Conservation (phyloP, 2,113 vertebrate genomes). For the Misgurnus mizolepis region DNA sequence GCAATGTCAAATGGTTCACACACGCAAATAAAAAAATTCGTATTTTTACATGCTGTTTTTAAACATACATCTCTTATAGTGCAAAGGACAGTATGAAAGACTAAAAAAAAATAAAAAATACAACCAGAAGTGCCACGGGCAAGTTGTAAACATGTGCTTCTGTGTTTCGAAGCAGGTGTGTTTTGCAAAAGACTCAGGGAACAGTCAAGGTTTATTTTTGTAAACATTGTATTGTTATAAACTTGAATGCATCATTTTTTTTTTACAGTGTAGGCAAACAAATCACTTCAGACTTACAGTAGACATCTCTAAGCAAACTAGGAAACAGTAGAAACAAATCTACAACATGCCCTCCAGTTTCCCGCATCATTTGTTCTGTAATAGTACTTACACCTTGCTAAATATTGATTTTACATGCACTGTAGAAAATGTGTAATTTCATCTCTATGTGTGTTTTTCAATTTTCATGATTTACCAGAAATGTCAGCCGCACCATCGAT, state of each 20-base stretch:
- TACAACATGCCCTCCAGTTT: not conserved
- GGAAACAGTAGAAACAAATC: not conserved
- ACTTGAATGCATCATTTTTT: too few species aligned
- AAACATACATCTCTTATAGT: constrained; percentile 5
- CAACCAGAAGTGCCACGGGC: constrained; percentile 14
- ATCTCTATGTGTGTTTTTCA: constrained; percentile 15
- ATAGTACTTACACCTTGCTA: constrained; percentile 5
- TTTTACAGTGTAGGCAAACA: not conserved
- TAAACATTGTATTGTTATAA: not conserved
- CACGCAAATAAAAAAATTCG: not conserved
- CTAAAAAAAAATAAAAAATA: constrained; percentile 16
- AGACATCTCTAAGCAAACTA: not conserved
- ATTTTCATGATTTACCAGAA: constrained; percentile 8
- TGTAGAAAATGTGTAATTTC: constrained; percentile 16
- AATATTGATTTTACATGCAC: constrained; percentile 18
- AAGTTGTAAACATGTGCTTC: not conserved
- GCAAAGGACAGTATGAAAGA: constrained; percentile 25
- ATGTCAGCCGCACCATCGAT: constrained; percentile 16
- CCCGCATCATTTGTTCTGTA: constrained; percentile 9
- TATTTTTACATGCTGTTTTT: not conserved
- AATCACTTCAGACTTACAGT: not conserved
- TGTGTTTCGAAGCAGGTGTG: not conserved
- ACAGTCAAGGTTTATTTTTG: not conserved
- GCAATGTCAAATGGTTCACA: constrained; percentile 15
- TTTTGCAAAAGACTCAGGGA: not conserved